Conservation (phyloP, 1,140 invertebrate species). For the Bombyx mori region DNA sequence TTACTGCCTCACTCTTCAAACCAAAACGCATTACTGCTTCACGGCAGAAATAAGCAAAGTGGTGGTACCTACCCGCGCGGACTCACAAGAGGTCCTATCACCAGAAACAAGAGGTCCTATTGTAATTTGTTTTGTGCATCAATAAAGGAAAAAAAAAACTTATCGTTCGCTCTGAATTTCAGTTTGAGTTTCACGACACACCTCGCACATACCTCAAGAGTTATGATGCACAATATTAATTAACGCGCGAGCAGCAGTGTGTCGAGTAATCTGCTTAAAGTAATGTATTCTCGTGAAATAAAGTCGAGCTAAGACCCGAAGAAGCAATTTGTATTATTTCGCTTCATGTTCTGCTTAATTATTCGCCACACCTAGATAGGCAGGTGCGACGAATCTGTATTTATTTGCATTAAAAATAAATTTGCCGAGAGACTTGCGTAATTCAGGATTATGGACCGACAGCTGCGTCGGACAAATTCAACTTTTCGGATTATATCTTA, state of each 20-base stretch:
- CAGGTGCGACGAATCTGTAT: slow-evolving; percentile 63
- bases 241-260: slow-evolving; percentile 20
- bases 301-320: slow-evolving; percentile 38
- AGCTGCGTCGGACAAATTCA: slow-evolving; percentile 47
- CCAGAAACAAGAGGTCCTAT: no score
- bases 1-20: no score
- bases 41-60: no score
- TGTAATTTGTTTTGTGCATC: no score
- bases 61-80: no score
- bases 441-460: slow-evolving; percentile 48
- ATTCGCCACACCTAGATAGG: slow-evolving; percentile 47
- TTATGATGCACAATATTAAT: slow-evolving; percentile 13
- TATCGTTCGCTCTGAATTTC: background rate
- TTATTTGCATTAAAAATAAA: slow-evolving; percentile 66
- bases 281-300: slow-evolving; percentile 32
- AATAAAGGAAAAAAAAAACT: background rate
- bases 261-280: slow-evolving; percentile 29
- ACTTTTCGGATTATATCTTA: slow-evolving; percentile 42
- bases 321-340: slow-evolving; percentile 51
- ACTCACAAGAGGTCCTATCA: no score
- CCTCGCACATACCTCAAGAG: background rate
- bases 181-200: background rate
- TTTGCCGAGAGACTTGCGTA: slow-evolving; percentile 47
- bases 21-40: no score
- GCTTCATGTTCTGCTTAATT: slow-evolving; percentile 50